Conservation (phyloP, 2,797 vertebrate species). For the Otolemur crassicaudatus region DNA sequence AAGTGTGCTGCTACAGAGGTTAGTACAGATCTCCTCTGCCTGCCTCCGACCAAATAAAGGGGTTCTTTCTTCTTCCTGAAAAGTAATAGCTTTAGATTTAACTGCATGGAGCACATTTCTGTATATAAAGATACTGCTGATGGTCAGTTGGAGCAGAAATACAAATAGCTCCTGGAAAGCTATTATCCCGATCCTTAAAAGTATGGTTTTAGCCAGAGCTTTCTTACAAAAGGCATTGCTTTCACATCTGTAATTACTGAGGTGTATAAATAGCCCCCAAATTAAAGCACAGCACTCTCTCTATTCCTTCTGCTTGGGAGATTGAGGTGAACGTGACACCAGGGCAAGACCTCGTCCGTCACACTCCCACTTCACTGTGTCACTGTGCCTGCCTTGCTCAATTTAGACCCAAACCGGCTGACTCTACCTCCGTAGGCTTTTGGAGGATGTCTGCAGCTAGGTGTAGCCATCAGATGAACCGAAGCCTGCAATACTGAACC, state of each 20-base stretch:
- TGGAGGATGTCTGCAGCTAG: conserved; percentile 2
- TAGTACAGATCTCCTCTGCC: conserved; percentile 33
- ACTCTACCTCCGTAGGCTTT: conserved; percentile 20
- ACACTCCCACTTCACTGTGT: conserved; percentile 22
- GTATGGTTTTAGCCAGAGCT: conserved; percentile 66
- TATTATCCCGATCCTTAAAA: conserved; percentile 78
- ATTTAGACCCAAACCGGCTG: conserved; percentile 47
- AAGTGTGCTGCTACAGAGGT: background rate
- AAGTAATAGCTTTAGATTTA: conserved; percentile 64
- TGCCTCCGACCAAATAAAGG: conserved; percentile 61
- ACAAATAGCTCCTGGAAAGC: conserved; percentile 71
- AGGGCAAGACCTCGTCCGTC: conserved; percentile 55
- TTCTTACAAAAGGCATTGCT: conserved; percentile 64
- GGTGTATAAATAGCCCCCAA: conserved; percentile 67
- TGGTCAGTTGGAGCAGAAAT: conserved; percentile 70
- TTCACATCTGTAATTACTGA: conserved; percentile 72
- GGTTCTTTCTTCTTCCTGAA: conserved; percentile 53
- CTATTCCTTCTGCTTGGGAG: conserved; percentile 56
- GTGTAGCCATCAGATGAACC: conserved; percentile 9
- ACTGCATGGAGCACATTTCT: conserved; percentile 55
- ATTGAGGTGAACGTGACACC: conserved; percentile 63
- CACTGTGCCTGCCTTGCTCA: conserved; percentile 47
- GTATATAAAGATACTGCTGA: conserved; percentile 73
- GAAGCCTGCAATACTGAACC: background rate
- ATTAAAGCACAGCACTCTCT: conserved; percentile 63